These are phyloP conservation scores for Enhydra lutris DNA, from an alignment of 2,113 vertebrate genomes.

Conservation along the genomic window DNA sequence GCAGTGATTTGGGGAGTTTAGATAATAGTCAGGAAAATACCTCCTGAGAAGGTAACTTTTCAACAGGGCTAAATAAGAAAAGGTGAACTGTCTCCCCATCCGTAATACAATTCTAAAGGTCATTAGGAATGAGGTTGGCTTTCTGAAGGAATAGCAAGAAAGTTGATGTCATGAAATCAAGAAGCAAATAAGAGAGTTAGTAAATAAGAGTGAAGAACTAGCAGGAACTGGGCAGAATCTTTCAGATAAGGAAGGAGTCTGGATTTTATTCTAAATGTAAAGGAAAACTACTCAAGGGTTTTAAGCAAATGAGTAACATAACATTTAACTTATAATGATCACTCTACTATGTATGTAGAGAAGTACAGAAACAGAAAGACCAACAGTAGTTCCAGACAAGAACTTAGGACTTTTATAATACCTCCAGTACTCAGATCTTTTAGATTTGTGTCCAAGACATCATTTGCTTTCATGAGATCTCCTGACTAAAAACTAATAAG, in stretches of 20 bases:
- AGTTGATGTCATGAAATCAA: not conserved
- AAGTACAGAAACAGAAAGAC: not conserved
- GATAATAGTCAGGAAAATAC: not conserved
- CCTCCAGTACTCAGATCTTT: not conserved
- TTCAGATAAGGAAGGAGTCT: not conserved
- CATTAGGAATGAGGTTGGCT: not conserved
- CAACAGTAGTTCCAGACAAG: not conserved
- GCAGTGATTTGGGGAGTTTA: not conserved
- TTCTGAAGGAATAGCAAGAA: slow-evolving; percentile 1
- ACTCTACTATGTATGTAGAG: not conserved
- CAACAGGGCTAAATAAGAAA: not conserved
- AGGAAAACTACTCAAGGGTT: not conserved
- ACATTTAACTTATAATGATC: not conserved
- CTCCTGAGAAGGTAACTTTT: not conserved
- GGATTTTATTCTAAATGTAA: not conserved
- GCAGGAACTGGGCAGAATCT: not conserved
- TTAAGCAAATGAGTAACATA: not conserved
- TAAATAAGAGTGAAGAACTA: not conserved
- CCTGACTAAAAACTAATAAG: not conserved
- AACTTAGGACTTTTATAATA: not conserved
- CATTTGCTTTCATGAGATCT: not conserved
- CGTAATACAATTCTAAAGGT: not conserved
- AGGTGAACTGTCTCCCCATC: not conserved
- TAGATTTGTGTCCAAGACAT: not conserved
- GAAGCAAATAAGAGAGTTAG: not conserved